Evolutionary conservation across 1,140 invertebrate species (phyloP).

Genomic region (Mactra quadrangularis): DNA sequence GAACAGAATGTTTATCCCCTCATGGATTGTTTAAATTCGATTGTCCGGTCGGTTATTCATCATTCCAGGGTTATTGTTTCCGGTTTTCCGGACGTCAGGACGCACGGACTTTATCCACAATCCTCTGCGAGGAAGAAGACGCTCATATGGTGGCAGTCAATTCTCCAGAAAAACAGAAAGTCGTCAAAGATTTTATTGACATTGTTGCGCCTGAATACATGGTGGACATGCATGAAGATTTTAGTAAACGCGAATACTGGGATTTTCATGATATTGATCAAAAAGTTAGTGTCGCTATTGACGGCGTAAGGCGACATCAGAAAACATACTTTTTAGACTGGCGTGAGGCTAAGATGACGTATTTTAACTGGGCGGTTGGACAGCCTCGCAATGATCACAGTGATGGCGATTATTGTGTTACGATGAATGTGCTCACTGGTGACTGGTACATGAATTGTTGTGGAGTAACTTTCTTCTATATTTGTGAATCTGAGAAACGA

Average conservation of each 20-base stretch:
- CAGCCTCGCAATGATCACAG: constrained; percentile 33
- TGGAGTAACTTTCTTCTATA: constrained; percentile 44
- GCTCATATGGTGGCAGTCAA: constrained; percentile 34
- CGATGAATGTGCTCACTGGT: constrained; percentile 48
- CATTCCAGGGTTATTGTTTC: constrained; percentile 47
- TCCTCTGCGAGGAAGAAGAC: constrained; percentile 38
- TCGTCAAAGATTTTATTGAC: constrained; percentile 25
- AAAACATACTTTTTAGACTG: constrained; percentile 25
- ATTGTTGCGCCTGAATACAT: constrained; percentile 43
- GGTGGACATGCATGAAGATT: constrained; percentile 54
- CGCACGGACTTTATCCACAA: constrained; percentile 19
- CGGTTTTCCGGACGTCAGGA: constrained; percentile 52
- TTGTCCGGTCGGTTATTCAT: constrained; percentile 35
- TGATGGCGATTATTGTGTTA: constrained; percentile 53
- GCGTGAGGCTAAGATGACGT: constrained; percentile 40
- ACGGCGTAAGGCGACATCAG: constrained; percentile 20
- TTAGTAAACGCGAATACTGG: constrained; percentile 57
- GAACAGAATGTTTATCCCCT: neutral
- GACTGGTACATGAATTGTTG: constrained; percentile 55
- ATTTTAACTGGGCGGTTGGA: constrained; percentile 56
- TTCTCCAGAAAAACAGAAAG: constrained; percentile 22
- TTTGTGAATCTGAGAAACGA: constrained; percentile 29
- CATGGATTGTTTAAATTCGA: neutral
- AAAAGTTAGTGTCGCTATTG: constrained; percentile 47
- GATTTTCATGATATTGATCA: constrained; percentile 48